Percentiles rank a stretch among this genome's conserved stretches.
phyloP scores from a whole-genome alignment of 1,140 invertebrate genomes.

The Augochlora pura region DNA sequence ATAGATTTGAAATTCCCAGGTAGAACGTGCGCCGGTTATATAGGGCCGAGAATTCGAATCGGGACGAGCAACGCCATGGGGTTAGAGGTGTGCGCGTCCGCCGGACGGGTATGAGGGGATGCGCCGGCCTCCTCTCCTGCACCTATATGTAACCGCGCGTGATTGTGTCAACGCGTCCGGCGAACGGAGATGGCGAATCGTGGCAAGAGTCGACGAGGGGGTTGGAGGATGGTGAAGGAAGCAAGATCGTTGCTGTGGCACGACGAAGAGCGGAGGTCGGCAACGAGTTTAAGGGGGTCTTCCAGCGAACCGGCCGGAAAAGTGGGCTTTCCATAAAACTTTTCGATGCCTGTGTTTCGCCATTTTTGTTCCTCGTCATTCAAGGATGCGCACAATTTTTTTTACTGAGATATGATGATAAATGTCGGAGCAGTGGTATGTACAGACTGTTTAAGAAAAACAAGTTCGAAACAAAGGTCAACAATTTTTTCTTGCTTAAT shows the following conservation, averaged over 20 bases:
- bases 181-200: constrained; percentile 31
- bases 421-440: too few species aligned
- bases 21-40: constrained; percentile 60
- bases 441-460: too few species aligned
- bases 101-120: too few species aligned
- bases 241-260: background rate
- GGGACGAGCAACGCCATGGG: constrained; percentile 47
- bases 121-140: too few species aligned
- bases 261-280: background rate
- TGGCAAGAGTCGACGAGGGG: constrained; percentile 14
- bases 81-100: background rate
- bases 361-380: too few species aligned
- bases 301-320: too few species aligned
- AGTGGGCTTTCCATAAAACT: too few species aligned
- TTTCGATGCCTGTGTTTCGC: too few species aligned
- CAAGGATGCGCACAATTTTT: too few species aligned
- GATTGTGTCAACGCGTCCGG: constrained; percentile 17
- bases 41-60: constrained; percentile 54
- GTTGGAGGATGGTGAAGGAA: background rate
- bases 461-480: too few species aligned
- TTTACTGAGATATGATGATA: too few species aligned
- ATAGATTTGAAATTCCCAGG: constrained; percentile 66
- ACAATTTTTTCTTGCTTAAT: too few species aligned
- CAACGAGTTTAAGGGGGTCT: constrained; percentile 1
- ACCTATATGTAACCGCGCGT: constrained; percentile 41